Conservation (phyloP, 1,140 invertebrate species). For the Solenopsis fugax region DNA sequence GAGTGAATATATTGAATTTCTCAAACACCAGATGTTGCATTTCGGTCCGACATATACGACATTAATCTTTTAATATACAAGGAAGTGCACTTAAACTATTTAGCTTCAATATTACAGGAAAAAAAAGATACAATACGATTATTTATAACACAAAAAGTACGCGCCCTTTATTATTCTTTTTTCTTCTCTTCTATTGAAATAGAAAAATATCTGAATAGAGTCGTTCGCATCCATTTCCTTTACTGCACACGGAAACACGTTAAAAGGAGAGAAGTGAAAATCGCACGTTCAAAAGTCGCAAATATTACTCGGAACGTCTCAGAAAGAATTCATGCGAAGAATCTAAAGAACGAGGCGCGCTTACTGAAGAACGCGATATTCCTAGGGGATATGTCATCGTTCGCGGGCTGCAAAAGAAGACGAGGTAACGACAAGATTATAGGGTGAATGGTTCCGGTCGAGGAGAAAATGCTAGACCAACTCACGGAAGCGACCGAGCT, state of each 20-base stretch:
- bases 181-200: not conserved
- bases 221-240: conserved; percentile 32
- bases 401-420: conserved; percentile 49
- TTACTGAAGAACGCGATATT: conserved; percentile 58
- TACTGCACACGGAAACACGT: not conserved
- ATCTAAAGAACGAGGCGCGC: conserved; percentile 42
- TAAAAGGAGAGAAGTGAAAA: conserved; percentile 43
- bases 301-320: conserved; percentile 42
- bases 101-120: not conserved
- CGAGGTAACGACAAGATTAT: conserved; percentile 62
- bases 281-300: conserved; percentile 47
- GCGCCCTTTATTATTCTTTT: not conserved
- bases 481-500: conserved; percentile 53
- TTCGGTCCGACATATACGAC: not conserved
- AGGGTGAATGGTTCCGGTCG: conserved; percentile 48
- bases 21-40: conserved; percentile 48
- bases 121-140: not conserved
- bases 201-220: conserved; percentile 34
- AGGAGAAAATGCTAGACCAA: conserved; percentile 54
- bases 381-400: conserved; percentile 58
- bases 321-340: conserved; percentile 48
- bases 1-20: conserved; percentile 59
- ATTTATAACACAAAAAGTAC: not conserved
- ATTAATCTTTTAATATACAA: conserved; percentile 56
- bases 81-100: conserved; percentile 1